Conservation (phyloP, 2,888 invertebrate genomes). For the Ophion slaviceki region DNA sequence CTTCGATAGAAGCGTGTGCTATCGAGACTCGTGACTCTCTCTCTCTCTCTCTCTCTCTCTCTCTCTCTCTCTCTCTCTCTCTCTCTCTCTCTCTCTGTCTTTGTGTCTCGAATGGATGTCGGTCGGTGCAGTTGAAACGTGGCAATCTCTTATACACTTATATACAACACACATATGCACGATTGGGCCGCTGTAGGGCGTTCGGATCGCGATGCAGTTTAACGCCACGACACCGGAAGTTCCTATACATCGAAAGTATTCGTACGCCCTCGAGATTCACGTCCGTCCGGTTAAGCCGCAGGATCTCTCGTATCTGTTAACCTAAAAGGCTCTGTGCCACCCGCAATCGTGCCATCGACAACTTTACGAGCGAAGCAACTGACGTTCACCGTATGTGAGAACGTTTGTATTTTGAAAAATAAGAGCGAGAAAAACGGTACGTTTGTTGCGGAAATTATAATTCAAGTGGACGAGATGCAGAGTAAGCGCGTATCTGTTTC, state of each 20-base stretch:
- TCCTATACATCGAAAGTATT: constrained; percentile 72
- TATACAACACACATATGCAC: neutral
- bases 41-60: constrained; percentile 15
- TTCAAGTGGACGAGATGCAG: no score
- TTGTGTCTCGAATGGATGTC: constrained; percentile 76
- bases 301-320: neutral
- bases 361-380: neutral
- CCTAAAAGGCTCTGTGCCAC: neutral
- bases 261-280: constrained; percentile 68
- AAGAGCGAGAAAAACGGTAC: neutral
- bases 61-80: constrained; percentile 18
- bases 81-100: constrained; percentile 5
- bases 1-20: constrained; percentile 76
- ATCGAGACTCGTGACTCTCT: constrained; percentile 71
- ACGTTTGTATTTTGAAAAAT: no score
- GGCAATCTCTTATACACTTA: constrained; percentile 17
- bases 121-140: constrained; percentile 68
- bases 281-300: constrained; percentile 50
- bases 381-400: neutral
- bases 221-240: constrained; percentile 73
- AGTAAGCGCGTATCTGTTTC: no score
- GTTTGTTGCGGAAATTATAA: no score
- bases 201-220: constrained; percentile 77
- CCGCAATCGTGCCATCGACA: neutral
- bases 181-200: constrained; percentile 57